Conservation (phyloP, 2,797 vertebrate genomes). For the Helicolenus hilgendorfi region DNA sequence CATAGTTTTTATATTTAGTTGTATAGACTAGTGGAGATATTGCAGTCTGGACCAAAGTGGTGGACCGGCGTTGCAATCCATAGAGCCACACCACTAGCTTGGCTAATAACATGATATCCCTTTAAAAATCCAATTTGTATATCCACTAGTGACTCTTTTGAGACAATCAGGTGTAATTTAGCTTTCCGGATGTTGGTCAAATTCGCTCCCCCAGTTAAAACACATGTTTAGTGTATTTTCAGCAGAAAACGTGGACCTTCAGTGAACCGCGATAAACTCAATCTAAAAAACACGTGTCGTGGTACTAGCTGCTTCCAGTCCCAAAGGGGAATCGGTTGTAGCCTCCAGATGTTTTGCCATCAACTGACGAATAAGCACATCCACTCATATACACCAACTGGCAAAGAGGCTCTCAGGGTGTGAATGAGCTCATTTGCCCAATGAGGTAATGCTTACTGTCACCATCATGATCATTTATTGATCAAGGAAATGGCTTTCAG, state of each 20-base stretch:
- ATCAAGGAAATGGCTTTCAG: conserved; percentile 9
- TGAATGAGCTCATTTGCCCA: conserved; percentile 41
- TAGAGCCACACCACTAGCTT: too few species aligned
- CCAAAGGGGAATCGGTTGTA: neutral
- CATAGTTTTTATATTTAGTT: neutral
- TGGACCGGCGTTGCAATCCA: neutral
- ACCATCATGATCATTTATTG: neutral
- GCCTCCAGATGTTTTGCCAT: conserved; percentile 25
- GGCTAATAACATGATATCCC: neutral
- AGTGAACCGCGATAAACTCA: neutral
- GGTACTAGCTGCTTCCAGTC: neutral
- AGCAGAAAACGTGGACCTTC: neutral
- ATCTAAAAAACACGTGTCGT: neutral
- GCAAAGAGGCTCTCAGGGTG: neutral
- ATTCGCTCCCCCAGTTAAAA: neutral
- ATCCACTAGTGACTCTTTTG: neutral
- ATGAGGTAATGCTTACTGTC: conserved; percentile 23
- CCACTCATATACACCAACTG: neutral
- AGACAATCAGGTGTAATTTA: neutral
- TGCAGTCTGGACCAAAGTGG: neutral
- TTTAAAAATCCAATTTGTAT: neutral
- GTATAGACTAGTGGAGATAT: neutral
- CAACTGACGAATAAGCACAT: conserved; percentile 19
- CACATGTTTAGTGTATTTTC: neutral
- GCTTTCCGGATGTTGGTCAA: conserved; percentile 3